These are phyloP conservation scores for Cygnus buccinator DNA, from an alignment of 2,113 vertebrate genomes.

Conservation along the genomic window DNA sequence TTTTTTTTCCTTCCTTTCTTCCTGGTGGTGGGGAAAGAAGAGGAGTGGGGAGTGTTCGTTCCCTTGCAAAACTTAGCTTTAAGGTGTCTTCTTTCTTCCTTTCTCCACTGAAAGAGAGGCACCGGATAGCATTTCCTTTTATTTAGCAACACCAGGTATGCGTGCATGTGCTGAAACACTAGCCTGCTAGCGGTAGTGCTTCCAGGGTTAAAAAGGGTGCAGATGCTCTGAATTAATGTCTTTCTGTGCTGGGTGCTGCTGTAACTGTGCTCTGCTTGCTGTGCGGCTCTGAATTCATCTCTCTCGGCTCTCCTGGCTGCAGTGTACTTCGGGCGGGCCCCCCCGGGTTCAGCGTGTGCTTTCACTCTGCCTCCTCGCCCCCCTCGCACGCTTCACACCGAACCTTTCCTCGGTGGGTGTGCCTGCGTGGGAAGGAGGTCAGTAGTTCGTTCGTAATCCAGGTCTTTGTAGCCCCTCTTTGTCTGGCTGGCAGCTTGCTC, in stretches of 20 bases:
- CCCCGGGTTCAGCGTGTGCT: background rate
- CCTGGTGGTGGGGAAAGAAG: slow-evolving; percentile 3
- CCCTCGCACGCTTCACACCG: background rate
- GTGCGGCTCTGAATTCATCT: slow-evolving; percentile 39
- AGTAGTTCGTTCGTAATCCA: background rate
- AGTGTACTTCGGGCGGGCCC: background rate
- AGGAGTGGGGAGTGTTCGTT: slow-evolving; percentile 3
- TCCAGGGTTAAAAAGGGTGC: slow-evolving; percentile 1
- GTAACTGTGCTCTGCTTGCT: slow-evolving; percentile 33
- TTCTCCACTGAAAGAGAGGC: slow-evolving; percentile 5
- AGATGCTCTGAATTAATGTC: background rate
- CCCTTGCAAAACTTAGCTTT: background rate
- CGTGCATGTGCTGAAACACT: slow-evolving; percentile 42
- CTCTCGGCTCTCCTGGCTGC: background rate
- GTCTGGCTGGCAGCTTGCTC: background rate
- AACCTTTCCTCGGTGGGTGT: background rate
- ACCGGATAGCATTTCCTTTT: slow-evolving; percentile 19
- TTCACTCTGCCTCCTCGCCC: background rate
- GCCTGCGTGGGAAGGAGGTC: background rate
- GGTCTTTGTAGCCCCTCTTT: slow-evolving; percentile 5
- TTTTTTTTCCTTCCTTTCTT: background rate
- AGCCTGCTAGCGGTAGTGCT: background rate
- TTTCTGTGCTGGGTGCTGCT: slow-evolving; percentile 37
- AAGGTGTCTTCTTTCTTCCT: slow-evolving; percentile 7
- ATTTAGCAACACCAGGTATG: slow-evolving; percentile 58